These are phyloP conservation scores for Actinostola sp. DNA, from an alignment of 92 coral and sea anemone species.

Conservation along the genomic window DNA sequence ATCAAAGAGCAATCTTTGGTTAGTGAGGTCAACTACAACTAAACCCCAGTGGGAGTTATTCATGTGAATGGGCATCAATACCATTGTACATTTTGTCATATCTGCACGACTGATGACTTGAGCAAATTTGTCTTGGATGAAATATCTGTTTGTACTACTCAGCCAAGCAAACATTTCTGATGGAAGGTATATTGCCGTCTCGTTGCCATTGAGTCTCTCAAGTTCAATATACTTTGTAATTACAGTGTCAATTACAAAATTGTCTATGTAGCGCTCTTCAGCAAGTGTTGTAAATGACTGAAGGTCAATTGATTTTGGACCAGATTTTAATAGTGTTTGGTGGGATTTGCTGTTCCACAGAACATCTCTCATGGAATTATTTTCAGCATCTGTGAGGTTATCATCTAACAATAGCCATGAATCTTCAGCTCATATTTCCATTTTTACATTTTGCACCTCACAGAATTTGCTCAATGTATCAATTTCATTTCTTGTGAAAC, in stretches of 20 bases:
- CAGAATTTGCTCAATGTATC: conserved; percentile 20
- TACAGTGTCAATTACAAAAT: conserved; percentile 48
- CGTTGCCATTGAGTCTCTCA: background rate
- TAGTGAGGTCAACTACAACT: conserved; percentile 21
- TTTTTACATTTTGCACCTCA: conserved; percentile 3
- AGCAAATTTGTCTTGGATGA: conserved; percentile 13
- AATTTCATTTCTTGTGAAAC: conserved; percentile 28
- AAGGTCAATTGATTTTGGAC: conserved; percentile 32
- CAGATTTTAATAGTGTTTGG: conserved; percentile 33
- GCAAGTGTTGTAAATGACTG: conserved; percentile 36
- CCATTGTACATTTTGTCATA: conserved; percentile 9
- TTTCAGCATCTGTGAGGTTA: conserved; percentile 7
- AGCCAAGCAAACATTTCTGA: conserved; percentile 48
- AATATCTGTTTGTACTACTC: background rate
- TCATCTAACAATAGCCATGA: conserved; percentile 24
- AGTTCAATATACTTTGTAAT: conserved; percentile 9
- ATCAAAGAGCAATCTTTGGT: conserved; percentile 30
- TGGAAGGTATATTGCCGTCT: conserved; percentile 34
- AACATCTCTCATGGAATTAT: conserved; percentile 21
- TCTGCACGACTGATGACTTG: background rate
- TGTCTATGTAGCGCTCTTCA: conserved; percentile 47
- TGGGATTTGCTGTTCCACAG: conserved; percentile 8
- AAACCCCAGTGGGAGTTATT: conserved; percentile 46
- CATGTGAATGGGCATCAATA: conserved; percentile 38
- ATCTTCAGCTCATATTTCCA: conserved; percentile 5